Evolutionary conservation across 2,888 invertebrate genomes (phyloP), one percentile per base, ranked within the genome.

Genomic region (Pterobdella sp.): DNA sequence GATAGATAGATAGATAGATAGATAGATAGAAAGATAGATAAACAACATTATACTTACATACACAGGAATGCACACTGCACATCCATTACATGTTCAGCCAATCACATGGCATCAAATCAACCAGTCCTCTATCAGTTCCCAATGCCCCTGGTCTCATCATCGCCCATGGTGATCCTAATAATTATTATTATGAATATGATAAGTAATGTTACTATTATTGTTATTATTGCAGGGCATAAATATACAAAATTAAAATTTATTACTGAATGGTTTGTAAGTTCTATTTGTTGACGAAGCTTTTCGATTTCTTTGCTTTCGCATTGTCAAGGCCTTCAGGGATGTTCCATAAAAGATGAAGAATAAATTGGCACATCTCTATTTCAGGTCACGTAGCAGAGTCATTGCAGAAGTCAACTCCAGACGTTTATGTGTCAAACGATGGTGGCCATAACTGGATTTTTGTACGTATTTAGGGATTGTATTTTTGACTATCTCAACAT

Each of bases 161-260:
- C 18, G 83, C 79, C 3, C 83, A 83, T 78, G 84, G 82, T 82
- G 73, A 75, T n/a, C n/a, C n/a, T n/a, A n/a, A n/a, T n/a, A n/a
- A n/a, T n/a, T n/a, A n/a, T n/a, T n/a, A n/a, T n/a, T n/a, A n/a
- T n/a, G n/a, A n/a, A n/a, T n/a, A n/a, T n/a, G n/a, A n/a, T n/a
- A n/a, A n/a, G n/a, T n/a, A n/a, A n/a, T n/a, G n/a, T n/a, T n/a
- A n/a, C n/a, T n/a, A n/a, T n/a, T n/a, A n/a, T n/a, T n/a, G n/a
- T n/a, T n/a, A n/a, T n/a, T n/a, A n/a, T n/a, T n/a, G n/a, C n/a
- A n/a, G n/a, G n/a, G n/a, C n/a, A n/a, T n/a, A n/a, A n/a, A n/a
- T n/a, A n/a, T n/a, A n/a, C n/a, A n/a, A n/a, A n/a, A n/a, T n/a
- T n/a, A n/a, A n/a, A n/a, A n/a, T n/a, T n/a, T n/a, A n/a, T n/a